Evolutionary conservation across 2,888 invertebrate genomes (phyloP).

Genomic region (Netelia inedita): DNA sequence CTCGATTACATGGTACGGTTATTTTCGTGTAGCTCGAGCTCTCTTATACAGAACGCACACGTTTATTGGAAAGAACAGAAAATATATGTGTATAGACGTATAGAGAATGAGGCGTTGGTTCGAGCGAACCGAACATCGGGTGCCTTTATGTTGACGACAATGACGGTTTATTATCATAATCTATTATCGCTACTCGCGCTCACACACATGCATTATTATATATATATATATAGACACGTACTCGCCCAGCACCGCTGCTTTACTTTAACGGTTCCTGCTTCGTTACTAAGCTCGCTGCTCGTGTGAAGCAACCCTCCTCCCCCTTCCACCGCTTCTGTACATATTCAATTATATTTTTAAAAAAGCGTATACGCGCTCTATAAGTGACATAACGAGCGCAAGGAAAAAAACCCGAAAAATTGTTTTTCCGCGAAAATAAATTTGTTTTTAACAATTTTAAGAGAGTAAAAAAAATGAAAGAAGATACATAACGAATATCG

Average conservation of each 20-base stretch:
- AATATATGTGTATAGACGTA: constrained; percentile 39
- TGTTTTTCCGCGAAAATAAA: background rate
- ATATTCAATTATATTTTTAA: background rate
- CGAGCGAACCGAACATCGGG: constrained; percentile 60
- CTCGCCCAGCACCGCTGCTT: constrained; percentile 53
- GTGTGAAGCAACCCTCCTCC: constrained; percentile 27
- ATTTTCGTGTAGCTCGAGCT: background rate
- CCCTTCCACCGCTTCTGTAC: constrained; percentile 23
- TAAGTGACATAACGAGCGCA: constrained; percentile 23
- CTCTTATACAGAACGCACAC: constrained; percentile 17
- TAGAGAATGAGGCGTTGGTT: constrained; percentile 59
- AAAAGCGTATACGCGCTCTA: background rate
- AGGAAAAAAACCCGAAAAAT: background rate
- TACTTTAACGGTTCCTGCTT: constrained; percentile 64
- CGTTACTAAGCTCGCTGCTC: constrained; percentile 67
- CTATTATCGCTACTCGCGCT: constrained; percentile 80
- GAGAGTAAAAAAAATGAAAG: background rate
- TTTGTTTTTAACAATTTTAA: background rate
- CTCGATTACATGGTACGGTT: background rate
- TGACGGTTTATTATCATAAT: constrained; percentile 83
- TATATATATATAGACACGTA: background rate
- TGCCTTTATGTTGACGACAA: constrained; percentile 79
- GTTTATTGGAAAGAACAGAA: constrained; percentile 40
- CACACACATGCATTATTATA: background rate
- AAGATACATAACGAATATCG: background rate